Percentiles rank a stretch among this genome's conserved stretches.
Conservation (phyloP, 2,797 vertebrate genomes). For the Euthynnus affinis region DNA sequence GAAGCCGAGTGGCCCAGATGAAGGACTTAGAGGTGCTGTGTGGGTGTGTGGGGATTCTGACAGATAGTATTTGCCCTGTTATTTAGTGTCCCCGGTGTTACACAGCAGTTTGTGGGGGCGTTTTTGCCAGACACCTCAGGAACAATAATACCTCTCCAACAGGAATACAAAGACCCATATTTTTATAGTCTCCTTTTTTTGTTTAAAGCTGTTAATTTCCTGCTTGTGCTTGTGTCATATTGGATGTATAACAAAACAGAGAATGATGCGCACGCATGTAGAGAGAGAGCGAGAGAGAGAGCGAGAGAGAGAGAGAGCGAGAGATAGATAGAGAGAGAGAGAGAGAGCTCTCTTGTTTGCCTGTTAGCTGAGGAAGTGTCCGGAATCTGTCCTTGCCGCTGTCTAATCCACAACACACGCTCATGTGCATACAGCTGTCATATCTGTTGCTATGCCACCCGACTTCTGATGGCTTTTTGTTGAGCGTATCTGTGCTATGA, state of each 20-base stretch:
- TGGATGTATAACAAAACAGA: conserved; percentile 18
- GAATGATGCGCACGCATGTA: not conserved
- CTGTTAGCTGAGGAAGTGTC: conserved; percentile 46
- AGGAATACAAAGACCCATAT: conserved; percentile 47
- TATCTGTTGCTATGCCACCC: conserved; percentile 75
- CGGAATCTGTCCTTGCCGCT: conserved; percentile 44
- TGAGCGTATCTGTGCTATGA: conserved; percentile 13
- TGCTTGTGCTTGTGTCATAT: not conserved
- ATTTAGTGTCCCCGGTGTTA: conserved; percentile 69
- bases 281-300: not conserved
- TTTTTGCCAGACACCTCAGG: conserved; percentile 55
- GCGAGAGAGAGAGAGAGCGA: no score
- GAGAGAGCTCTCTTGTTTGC: conserved; percentile 31
- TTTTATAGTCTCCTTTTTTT: not conserved
- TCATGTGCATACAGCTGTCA: conserved; percentile 28
- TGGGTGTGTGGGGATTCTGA: conserved; percentile 67
- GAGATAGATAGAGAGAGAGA: not conserved
- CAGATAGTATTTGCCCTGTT: conserved; percentile 65
- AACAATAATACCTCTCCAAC: conserved; percentile 49
- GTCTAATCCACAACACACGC: conserved; percentile 53
- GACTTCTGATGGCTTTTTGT: conserved; percentile 64
- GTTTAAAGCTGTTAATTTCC: conserved; percentile 36
- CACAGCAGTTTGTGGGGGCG: conserved; percentile 53
- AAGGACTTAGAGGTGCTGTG: conserved; percentile 50
- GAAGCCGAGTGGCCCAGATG: conserved; percentile 14